These are phyloP conservation scores for Odontocolon sp. DNA, from an alignment of 2,888 invertebrate genomes.

Conservation along the genomic window DNA sequence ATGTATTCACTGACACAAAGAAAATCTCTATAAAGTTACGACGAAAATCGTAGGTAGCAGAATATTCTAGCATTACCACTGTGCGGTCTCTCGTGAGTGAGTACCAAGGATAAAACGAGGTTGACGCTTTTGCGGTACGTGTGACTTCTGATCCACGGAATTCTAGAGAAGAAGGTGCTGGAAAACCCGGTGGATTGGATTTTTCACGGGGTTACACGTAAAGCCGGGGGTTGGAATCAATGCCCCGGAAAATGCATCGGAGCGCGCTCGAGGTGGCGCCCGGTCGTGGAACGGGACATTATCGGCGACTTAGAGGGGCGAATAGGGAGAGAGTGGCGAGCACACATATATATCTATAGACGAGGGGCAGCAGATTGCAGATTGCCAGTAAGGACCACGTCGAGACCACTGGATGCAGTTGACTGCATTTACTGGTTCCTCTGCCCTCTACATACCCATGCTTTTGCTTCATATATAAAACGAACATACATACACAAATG, in stretches of 20 bases:
- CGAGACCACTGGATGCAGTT: conserved; percentile 25
- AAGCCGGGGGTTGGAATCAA: conserved; percentile 52
- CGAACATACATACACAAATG: conserved; percentile 22
- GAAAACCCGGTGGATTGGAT: conserved; percentile 42
- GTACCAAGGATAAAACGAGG: conserved; percentile 28
- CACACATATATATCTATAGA: conserved; percentile 21
- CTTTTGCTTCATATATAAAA: not conserved
- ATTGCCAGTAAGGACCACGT: conserved; percentile 64
- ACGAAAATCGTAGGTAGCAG: no score
- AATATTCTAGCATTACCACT: no score
- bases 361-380: conserved; percentile 61
- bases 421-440: conserved; percentile 20
- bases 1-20: no score
- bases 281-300: conserved; percentile 61
- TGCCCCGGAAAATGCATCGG: conserved; percentile 60
- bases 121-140: not conserved
- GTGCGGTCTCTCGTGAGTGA: not conserved
- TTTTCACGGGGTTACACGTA: conserved; percentile 60
- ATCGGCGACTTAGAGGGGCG: conserved; percentile 66
- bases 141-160: conserved; percentile 8
- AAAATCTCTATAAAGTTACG: no score
- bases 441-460: conserved; percentile 1
- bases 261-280: conserved; percentile 56
- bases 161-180: not conserved
- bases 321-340: conserved; percentile 49